These are phyloP conservation scores for Stictocephala bisonia DNA, from an alignment of 2,888 invertebrate species.

Conservation along the genomic window DNA sequence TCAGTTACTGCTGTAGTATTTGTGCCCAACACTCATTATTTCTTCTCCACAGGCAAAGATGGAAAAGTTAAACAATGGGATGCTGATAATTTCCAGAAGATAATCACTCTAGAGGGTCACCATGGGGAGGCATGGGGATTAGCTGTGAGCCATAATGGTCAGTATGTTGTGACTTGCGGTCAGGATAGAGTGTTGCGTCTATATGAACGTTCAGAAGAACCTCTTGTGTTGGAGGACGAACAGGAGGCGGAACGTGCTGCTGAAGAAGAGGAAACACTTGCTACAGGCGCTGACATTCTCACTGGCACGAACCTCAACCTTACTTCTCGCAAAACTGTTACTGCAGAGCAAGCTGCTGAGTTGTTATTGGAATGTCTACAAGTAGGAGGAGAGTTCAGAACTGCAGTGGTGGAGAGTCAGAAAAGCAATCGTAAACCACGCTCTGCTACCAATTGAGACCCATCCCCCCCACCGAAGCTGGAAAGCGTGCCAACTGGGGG, in stretches of 20 bases:
- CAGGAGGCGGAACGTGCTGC: conserved; percentile 85
- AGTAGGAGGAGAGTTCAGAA: conserved; percentile 73
- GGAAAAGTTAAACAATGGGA: conserved; percentile 98
- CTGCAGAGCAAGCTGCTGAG: conserved; percentile 89
- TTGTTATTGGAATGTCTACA: conserved; percentile 91
- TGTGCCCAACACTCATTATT: conserved; percentile 89
- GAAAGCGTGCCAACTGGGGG: too few species aligned
- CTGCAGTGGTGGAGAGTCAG: conserved; percentile 68
- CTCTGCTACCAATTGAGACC: too few species aligned
- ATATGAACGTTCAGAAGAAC: conserved; percentile 87
- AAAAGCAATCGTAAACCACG: too few species aligned
- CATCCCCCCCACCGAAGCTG: too few species aligned
- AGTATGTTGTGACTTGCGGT: conserved; percentile 82
- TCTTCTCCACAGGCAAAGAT: conserved; percentile 95
- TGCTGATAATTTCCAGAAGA: conserved; percentile 89
- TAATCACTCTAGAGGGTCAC: conserved; percentile 90
- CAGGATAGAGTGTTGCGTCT: conserved; percentile 89
- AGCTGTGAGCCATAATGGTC: conserved; percentile 83
- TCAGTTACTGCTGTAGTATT: conserved; percentile 91
- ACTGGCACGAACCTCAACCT: conserved; percentile 73
- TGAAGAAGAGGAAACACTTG: conserved; percentile 76
- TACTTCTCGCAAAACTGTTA: conserved; percentile 89
- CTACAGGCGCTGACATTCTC: conserved; percentile 73
- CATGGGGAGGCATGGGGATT: conserved; percentile 82
- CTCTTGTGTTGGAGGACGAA: conserved; percentile 92